Evolutionary conservation across 2,113 vertebrate genomes (phyloP).

Genomic region (Odontophorus gujanensis): DNA sequence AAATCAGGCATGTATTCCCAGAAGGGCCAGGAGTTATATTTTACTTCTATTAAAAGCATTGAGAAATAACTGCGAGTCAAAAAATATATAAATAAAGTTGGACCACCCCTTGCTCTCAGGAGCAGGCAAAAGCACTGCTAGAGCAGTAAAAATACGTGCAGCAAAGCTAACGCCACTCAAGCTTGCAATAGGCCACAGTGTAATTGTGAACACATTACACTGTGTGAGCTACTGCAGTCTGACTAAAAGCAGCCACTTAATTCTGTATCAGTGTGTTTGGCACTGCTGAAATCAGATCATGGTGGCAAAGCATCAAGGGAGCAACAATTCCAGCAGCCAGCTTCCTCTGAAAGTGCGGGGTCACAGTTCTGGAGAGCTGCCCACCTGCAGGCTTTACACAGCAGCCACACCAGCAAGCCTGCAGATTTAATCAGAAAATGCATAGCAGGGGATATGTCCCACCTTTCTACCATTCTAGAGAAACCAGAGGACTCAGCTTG

Average conservation of each 20-base stretch:
- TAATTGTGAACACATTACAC: background rate
- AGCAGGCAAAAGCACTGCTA: background rate
- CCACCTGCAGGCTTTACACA: background rate
- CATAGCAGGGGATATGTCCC: background rate
- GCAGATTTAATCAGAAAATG: background rate
- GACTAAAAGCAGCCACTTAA: background rate
- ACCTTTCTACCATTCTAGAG: background rate
- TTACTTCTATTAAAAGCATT: conserved; percentile 20
- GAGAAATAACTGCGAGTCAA: background rate
- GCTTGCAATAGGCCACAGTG: background rate
- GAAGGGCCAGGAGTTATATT: background rate
- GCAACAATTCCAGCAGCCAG: background rate
- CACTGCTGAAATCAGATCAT: background rate
- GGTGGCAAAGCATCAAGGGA: background rate
- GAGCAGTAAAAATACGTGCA: background rate
- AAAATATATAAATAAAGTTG: background rate
- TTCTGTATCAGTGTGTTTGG: background rate
- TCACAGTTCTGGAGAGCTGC: background rate
- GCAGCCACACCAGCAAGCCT: background rate
- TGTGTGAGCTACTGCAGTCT: background rate
- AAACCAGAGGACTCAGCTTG: background rate
- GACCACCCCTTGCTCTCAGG: background rate
- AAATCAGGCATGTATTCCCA: conserved; percentile 3
- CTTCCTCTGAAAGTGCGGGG: background rate
- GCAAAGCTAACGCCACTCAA: background rate